phyloP scores from a whole-genome alignment of 1,140 invertebrate species.

The Drosophila sucinea region DNA sequence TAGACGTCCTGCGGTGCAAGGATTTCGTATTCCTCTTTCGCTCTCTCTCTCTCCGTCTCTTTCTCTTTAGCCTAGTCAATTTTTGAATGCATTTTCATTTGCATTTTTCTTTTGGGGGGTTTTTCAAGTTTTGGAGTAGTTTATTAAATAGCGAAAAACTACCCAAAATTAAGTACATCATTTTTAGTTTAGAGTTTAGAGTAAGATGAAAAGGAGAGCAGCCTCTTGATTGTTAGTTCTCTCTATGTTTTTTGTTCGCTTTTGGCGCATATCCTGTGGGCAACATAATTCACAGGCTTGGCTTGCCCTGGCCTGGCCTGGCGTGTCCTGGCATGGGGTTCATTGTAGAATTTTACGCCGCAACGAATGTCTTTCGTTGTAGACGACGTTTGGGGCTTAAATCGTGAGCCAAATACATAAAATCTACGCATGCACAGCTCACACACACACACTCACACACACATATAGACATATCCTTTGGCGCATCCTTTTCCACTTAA shows the following conservation, averaged over 20 bases:
- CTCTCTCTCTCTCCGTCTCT: not conserved
- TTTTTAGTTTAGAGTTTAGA: constrained; percentile 48
- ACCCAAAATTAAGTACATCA: constrained; percentile 75
- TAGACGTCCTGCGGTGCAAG: constrained; percentile 75
- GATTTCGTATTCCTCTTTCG: constrained; percentile 26
- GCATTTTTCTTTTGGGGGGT: constrained; percentile 45
- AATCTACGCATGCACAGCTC: constrained; percentile 56
- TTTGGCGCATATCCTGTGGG: constrained; percentile 79
- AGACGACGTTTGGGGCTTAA: constrained; percentile 45
- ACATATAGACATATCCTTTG: constrained; percentile 39
- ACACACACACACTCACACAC: not conserved
- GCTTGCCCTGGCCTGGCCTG: constrained; percentile 30
- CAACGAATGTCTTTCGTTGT: constrained; percentile 56
- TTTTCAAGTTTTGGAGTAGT: constrained; percentile 49
- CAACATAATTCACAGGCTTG: constrained; percentile 57
- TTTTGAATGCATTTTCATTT: constrained; percentile 55
- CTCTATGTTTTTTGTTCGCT: constrained; percentile 12
- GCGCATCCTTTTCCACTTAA: constrained; percentile 66
- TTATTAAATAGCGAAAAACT: constrained; percentile 69
- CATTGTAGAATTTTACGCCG: constrained; percentile 71
- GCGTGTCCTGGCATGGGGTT: constrained; percentile 1
- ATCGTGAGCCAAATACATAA: constrained; percentile 78
- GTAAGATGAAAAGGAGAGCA: not conserved
- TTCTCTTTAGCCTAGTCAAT: not conserved
- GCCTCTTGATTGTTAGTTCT: constrained; percentile 52